Evolutionary conservation across 1,140 invertebrate species (phyloP).

Genomic region (Drosophila busckii): DNA sequence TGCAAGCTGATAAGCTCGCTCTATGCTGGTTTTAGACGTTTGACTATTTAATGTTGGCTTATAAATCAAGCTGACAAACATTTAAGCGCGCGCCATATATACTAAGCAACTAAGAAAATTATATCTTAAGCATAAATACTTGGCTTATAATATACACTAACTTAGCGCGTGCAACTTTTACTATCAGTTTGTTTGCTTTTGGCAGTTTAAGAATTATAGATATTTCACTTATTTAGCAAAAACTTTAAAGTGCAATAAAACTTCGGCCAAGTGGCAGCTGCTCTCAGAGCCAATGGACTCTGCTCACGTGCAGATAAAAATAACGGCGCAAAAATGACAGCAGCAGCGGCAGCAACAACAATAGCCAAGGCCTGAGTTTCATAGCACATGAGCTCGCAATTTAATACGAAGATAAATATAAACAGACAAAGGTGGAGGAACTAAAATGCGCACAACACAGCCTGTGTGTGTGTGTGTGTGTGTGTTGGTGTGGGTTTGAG

Average conservation of each 20-base stretch:
- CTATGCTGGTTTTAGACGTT: no score
- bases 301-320: slow-evolving; percentile 69
- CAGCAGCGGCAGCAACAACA: slow-evolving; percentile 12
- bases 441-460: slow-evolving; percentile 3
- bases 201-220: neutral
- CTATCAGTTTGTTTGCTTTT: no score
- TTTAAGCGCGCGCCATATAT: neutral
- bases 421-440: slow-evolving; percentile 37
- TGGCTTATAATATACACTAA: no score
- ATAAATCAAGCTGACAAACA: slow-evolving; percentile 4
- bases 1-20: no score
- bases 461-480: neutral
- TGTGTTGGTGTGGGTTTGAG: neutral
- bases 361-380: slow-evolving; percentile 20
- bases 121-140: no score
- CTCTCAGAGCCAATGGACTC: no score
- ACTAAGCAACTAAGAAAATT: no score
- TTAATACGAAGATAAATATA: slow-evolving; percentile 73
- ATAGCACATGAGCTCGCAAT: slow-evolving; percentile 60
- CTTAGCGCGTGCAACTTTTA: no score
- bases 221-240: neutral
- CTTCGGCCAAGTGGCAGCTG: no score
- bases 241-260: neutral
- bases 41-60: no score
- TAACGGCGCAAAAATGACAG: slow-evolving; percentile 71